Conservation (phyloP, 2,797 vertebrate species). For the Eupleurogrammus muticus region DNA sequence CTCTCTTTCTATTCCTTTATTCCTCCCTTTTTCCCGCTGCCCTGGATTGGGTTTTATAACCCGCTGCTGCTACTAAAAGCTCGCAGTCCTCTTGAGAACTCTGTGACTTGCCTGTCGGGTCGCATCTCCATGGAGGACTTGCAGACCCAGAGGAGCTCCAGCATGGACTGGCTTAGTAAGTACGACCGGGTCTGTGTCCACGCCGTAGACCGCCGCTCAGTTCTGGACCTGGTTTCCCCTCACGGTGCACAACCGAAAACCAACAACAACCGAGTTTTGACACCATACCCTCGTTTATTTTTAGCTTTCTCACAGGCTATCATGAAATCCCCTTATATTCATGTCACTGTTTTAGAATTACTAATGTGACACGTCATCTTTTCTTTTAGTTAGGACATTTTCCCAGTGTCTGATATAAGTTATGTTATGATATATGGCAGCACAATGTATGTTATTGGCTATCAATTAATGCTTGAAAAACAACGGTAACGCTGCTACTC, state of each 20-base stretch:
- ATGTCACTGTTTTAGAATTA: no score
- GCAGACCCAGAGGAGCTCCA: constrained; percentile 89
- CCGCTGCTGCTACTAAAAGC: constrained; percentile 87
- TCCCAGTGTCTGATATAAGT: no score
- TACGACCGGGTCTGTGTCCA: constrained; percentile 60
- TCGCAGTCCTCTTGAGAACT: constrained; percentile 93
- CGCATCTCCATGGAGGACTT: constrained; percentile 90
- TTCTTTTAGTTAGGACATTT: no score
- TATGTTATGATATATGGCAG: no score
- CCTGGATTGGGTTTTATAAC: constrained; percentile 61
- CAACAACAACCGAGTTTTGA: not conserved
- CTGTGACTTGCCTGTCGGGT: constrained; percentile 93
- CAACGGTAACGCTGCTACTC: no score
- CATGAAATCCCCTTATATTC: no score
- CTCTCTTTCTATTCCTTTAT: constrained; percentile 26
- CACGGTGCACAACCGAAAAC: not conserved
- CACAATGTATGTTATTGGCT: no score
- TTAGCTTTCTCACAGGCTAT: not conserved
- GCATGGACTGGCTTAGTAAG: constrained; percentile 99
- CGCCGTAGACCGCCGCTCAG: constrained; percentile 28
- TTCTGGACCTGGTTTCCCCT: not conserved
- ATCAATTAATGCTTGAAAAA: no score
- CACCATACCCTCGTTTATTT: not conserved
- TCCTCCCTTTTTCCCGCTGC: constrained; percentile 37
- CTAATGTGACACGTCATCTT: no score